Percentiles rank a stretch among this genome's conserved stretches.
These are phyloP conservation scores for Papilio polytes DNA, from an alignment of 1,140 invertebrate species.

Conservation along the genomic window DNA sequence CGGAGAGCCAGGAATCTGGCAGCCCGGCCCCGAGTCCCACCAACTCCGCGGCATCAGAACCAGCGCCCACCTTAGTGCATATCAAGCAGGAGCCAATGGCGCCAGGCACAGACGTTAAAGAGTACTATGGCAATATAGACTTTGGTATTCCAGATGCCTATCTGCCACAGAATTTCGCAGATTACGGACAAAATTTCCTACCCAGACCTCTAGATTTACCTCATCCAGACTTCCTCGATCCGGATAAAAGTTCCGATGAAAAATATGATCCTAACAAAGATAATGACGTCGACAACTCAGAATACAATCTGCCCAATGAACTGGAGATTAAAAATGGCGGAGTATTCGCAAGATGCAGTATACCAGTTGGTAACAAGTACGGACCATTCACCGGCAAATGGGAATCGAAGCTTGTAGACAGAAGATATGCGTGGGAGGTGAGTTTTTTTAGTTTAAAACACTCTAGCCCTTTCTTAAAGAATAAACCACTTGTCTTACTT, in stretches of 20 bases:
- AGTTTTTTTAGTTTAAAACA: slow-evolving; percentile 67
- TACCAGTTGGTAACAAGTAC: slow-evolving; percentile 86
- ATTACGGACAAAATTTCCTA: slow-evolving; percentile 63
- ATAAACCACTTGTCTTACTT: slow-evolving; percentile 62
- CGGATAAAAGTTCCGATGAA: slow-evolving; percentile 62
- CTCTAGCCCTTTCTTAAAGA: slow-evolving; percentile 45
- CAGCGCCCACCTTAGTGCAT: slow-evolving; percentile 77
- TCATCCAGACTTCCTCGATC: slow-evolving; percentile 63
- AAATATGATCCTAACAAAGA: slow-evolving; percentile 66
- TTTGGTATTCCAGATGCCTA: slow-evolving; percentile 72
- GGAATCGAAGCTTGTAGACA: slow-evolving; percentile 86
- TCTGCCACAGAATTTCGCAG: slow-evolving; percentile 61
- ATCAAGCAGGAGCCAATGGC: slow-evolving; percentile 80
- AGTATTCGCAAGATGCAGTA: slow-evolving; percentile 83
- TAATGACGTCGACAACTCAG: slow-evolving; percentile 46
- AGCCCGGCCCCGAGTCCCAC: slow-evolving; percentile 74
- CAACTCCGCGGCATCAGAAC: slow-evolving; percentile 73
- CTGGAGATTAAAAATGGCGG: slow-evolving; percentile 80
- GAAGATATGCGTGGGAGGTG: slow-evolving; percentile 90
- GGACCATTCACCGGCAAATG: slow-evolving; percentile 89
- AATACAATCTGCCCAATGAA: slow-evolving; percentile 74
- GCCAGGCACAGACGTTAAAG: slow-evolving; percentile 72
- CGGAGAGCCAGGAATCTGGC: slow-evolving; percentile 78
- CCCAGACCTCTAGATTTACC: slow-evolving; percentile 62
- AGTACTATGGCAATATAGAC: slow-evolving; percentile 71